Percentiles rank a stretch among this genome's conserved stretches.
phyloP scores from a whole-genome alignment of 2,797 vertebrate genomes.

The Eurystomus glaucurus region DNA sequence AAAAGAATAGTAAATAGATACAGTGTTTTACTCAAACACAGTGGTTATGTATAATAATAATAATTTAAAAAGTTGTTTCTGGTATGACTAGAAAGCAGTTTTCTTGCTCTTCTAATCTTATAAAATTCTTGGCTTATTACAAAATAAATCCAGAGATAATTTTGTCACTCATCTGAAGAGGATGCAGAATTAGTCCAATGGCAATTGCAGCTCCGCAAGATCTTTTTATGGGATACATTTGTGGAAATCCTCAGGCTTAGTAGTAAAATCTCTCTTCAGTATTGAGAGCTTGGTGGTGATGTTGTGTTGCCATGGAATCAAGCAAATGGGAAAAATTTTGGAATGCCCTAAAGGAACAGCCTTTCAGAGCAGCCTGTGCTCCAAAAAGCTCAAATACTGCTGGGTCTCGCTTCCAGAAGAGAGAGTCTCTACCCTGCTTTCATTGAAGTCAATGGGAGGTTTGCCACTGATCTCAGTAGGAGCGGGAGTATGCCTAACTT shows the following conservation, averaged over 20 bases:
- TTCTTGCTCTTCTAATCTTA: not conserved
- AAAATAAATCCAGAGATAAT: constrained; percentile 16
- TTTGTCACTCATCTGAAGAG: not conserved
- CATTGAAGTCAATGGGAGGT: constrained; percentile 7
- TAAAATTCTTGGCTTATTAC: not conserved
- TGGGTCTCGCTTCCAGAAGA: not conserved
- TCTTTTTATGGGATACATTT: constrained; percentile 6
- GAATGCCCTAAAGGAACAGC: constrained; percentile 19
- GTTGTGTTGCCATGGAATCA: constrained; percentile 71
- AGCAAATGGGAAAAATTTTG: constrained; percentile 50
- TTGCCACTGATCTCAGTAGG: constrained; percentile 44
- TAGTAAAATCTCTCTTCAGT: constrained; percentile 54
- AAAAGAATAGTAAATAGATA: not conserved
- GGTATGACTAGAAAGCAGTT: not conserved
- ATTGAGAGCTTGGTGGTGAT: constrained; percentile 28
- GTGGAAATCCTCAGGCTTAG: constrained; percentile 36
- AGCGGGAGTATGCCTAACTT: not conserved
- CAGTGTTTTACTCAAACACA: not conserved
- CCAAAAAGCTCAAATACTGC: not conserved
- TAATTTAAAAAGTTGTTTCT: not conserved
- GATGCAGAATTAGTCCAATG: not conserved
- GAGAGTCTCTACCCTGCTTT: not conserved
- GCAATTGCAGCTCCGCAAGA: constrained; percentile 18
- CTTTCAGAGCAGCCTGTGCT: constrained; percentile 25
- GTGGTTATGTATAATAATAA: not conserved